phyloP scores from a whole-genome alignment of 1,140 invertebrate genomes.

The Caenorhabditis briggsae region DNA sequence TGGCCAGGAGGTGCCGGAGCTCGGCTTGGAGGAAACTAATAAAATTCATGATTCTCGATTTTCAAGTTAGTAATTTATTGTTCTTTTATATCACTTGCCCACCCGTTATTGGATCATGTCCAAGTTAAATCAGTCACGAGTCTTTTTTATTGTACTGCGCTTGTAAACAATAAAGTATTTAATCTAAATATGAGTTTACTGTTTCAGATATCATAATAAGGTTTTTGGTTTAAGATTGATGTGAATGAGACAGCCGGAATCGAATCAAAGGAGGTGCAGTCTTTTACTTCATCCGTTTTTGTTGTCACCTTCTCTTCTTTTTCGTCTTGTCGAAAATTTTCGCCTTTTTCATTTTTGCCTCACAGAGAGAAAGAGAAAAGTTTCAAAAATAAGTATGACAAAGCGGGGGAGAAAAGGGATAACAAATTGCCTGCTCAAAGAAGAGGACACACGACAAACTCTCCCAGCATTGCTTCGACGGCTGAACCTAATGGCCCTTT shows the following conservation, averaged over 20 bases:
- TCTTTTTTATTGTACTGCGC: conserved; percentile 2
- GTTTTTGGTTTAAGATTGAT: conserved; percentile 14
- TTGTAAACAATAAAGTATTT: not conserved
- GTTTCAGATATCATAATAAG: conserved; percentile 35
- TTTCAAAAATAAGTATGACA: conserved; percentile 46
- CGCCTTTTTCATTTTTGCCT: conserved; percentile 10
- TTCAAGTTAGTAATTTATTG: conserved; percentile 26
- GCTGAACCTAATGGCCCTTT: conserved; percentile 51
- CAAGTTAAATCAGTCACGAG: conserved; percentile 25
- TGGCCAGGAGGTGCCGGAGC: conserved; percentile 34
- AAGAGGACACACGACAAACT: conserved; percentile 35
- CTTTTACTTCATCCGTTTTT: conserved; percentile 31
- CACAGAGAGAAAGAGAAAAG: not conserved
- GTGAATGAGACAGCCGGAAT: conserved; percentile 40
- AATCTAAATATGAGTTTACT: conserved; percentile 7
- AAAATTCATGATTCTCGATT: conserved; percentile 13
- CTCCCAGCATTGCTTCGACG: conserved; percentile 7
- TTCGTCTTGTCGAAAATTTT: conserved; percentile 1
- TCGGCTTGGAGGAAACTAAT: conserved; percentile 38
- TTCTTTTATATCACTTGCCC: conserved; percentile 6
- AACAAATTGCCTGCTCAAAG: conserved; percentile 36
- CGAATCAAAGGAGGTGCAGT: not conserved
- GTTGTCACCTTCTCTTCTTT: conserved; percentile 19
- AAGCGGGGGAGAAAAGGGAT: conserved; percentile 21
- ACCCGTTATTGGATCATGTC: not conserved